Evolutionary conservation across 2,888 invertebrate genomes (phyloP), one percentile per base, ranked within the genome.

Genomic region (Oscheius onirici): DNA sequence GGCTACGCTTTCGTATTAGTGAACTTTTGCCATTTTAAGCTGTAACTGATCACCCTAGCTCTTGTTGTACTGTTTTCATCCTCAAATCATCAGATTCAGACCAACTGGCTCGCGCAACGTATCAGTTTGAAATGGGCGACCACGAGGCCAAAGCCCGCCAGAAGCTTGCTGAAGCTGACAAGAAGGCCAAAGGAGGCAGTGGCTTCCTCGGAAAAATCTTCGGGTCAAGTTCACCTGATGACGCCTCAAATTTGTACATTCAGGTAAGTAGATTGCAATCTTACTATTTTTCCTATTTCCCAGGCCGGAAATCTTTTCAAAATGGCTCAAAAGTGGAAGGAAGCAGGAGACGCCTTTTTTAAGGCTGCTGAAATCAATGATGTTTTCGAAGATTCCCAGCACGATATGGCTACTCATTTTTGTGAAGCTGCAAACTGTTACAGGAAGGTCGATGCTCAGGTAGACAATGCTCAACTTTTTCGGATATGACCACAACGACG

Each of bases 241-340:
- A 86, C 8, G 83, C 82, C 6, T 81, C 84, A 24, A 84, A 85
- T 65, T 69, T 84, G 3, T 87, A 77, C 71, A 77, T 85, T 69
- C 84, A 86, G 78, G 85, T 85, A 57, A 20, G 44, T 17, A 17
- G n/a, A 13, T 13, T 20, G 6, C 24, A 46, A 22, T 65, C 22
- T 66, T 34, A 15, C 40, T 15, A n/a, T 46, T 40, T 41, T 15
- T 52, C 10, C 15, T 34, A 1, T 20, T 15, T 81, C 95, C 77
- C 91, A 95, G 80, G 97, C 97, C 54, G 99, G 94, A 5, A 99
- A 99, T 89, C 91, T 95, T 88, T 99, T 95, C 90, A 99, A 99
- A 91, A 97, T 99, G 95, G 93, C 94, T n/a, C 99, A 99, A 90
- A 95, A 95, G 88, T 99, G 99, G 99, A 91, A 92, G 57, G 92